Evolutionary conservation across 2,113 vertebrate species (phyloP), one percentile per base, ranked within the genome.

Genomic region (Alligator mississippiensis): DNA sequence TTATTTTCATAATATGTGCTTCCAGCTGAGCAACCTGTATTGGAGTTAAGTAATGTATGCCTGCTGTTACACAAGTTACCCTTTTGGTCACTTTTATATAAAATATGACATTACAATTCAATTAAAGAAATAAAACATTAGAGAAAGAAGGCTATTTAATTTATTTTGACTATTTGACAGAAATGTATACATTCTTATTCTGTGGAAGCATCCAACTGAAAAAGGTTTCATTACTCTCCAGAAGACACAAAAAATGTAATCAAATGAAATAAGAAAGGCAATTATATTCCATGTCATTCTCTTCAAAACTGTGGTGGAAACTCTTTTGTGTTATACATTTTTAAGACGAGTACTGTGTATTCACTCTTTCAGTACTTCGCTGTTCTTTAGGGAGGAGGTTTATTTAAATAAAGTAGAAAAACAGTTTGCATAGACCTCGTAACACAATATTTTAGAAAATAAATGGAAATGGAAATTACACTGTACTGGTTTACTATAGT

Each of bases 391-490:
- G 88, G 70, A 47, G 81, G 77, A 94, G 90, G 89, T 55, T 88
- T 91, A 88, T 87, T 92, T 87, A 92, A 95, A 97, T 92, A 16
- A 87, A 21, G n/a, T 3, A 10, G 74, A 80, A 83, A 87, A 85
- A 74, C 57, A 87, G 62, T 94, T 95, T 96, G 64, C 77, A 87
- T 86, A 93, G 79, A 77, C 64, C 92, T 47, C 90, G 57, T 82
- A 93, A 89, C 86, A 82, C 34, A 88, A 58, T 93, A 82, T 93
- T 94, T 89, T 92, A 88, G 72, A 92, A 95, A 94, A 90, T 58
- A 94, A 96, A 97, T 87, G 74, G 91, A 96, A 93, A 93, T 93
- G 68, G 59, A 95, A 97, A 97, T 96, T 84, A 70, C 18, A 93
- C 19, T 83, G 38, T 47, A 77, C 77, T 95, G 87, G 55, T 55